These are phyloP conservation scores for Drosophila hydei DNA, from an alignment of 1,140 invertebrate species.

Conservation along the genomic window DNA sequence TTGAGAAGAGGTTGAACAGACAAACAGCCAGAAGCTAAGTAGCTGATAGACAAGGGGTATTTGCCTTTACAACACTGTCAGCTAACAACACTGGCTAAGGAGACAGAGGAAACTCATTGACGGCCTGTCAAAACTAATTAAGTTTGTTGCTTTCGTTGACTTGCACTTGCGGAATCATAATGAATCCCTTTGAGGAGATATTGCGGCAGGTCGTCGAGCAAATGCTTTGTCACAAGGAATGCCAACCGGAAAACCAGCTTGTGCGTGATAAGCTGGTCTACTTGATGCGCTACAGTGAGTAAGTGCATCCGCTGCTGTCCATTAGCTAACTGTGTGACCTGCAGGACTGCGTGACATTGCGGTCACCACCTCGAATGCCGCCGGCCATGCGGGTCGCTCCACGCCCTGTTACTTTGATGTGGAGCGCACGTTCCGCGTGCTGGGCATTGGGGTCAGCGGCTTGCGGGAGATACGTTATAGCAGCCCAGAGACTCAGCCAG, in stretches of 20 bases:
- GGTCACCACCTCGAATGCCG: background rate
- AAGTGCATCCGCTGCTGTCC: background rate
- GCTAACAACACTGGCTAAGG: background rate
- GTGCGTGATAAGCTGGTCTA: slow-evolving; percentile 15
- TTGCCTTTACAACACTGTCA: background rate
- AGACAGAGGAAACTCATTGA: background rate
- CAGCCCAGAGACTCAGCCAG: background rate
- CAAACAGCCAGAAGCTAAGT: background rate
- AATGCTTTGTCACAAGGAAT: slow-evolving; percentile 22
- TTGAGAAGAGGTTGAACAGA: slow-evolving; percentile 17
- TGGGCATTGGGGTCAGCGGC: slow-evolving; percentile 13
- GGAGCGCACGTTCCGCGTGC: slow-evolving; percentile 38
- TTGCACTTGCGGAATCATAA: background rate
- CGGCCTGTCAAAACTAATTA: background rate
- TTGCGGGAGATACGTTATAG: background rate
- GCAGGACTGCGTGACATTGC: slow-evolving; percentile 41
- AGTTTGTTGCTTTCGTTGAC: background rate
- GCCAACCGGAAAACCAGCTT: background rate
- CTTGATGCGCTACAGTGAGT: slow-evolving; percentile 44
- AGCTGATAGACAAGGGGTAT: background rate
- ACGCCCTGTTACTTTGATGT: slow-evolving; percentile 49
- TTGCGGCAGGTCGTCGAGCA: slow-evolving; percentile 23
- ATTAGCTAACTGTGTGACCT: background rate
- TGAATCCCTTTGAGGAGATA: slow-evolving; percentile 34
- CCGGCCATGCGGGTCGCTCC: slow-evolving; percentile 43